Percentiles rank a stretch among this genome's conserved stretches.
Evolutionary conservation across 2,113 vertebrate species (phyloP).

Genomic region (Madoqua kirkii): DNA sequence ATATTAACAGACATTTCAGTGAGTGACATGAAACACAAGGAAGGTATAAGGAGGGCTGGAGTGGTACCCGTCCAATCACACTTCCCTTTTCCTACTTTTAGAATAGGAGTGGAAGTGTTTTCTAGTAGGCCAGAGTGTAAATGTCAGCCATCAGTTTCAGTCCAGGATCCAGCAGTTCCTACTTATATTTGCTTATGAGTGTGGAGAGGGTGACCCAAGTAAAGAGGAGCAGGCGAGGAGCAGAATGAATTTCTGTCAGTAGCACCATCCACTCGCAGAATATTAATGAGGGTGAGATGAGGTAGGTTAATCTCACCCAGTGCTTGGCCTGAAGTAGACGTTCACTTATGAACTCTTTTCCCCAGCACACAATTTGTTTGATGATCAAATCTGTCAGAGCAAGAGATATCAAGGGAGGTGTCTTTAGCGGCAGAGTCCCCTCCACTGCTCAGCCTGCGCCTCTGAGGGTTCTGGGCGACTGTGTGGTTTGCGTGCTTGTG

Average conservation of each 20-base stretch:
- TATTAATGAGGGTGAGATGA: not conserved
- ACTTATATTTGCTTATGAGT: not conserved
- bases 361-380: not conserved
- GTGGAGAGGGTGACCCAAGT: not conserved
- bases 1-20: not conserved
- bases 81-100: not conserved
- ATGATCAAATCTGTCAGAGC: not conserved
- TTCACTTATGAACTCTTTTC: not conserved
- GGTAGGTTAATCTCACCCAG: not conserved
- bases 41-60: not conserved
- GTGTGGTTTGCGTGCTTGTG: not conserved
- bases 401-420: not conserved
- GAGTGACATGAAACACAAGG: not conserved
- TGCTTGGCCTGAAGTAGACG: not conserved
- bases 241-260: not conserved
- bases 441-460: not conserved
- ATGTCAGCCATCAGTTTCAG: not conserved
- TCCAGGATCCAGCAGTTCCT: not conserved
- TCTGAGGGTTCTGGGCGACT: not conserved
- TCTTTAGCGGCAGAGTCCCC: not conserved
- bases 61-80: not conserved
- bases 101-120: not conserved
- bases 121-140: not conserved
- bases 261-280: not conserved
- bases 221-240: too few relatives aligned